phyloP scores from a whole-genome alignment of 1,140 invertebrate genomes.

The Aphaenogaster ashmeadi region DNA sequence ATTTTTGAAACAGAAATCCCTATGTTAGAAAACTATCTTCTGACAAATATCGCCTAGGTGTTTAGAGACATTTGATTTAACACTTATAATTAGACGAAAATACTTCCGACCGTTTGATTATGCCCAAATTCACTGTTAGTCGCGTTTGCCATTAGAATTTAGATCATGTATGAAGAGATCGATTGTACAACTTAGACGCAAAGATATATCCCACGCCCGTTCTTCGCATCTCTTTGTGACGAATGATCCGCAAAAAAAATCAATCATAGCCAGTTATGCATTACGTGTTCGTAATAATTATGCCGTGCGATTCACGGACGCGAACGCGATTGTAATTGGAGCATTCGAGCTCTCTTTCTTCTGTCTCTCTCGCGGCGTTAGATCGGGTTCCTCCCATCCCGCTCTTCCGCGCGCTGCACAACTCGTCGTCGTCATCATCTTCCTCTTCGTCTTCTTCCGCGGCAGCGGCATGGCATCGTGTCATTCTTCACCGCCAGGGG shows the following conservation, averaged over 20 bases:
- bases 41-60: not conserved
- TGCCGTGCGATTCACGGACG: conserved; percentile 40
- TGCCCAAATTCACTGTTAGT: not conserved
- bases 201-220: not conserved
- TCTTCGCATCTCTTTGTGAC: conserved; percentile 32
- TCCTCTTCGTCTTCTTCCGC: conserved; percentile 71
- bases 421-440: conserved; percentile 69
- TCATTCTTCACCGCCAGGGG: conserved; percentile 80
- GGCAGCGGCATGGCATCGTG: conserved; percentile 64
- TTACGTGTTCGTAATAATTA: conserved; percentile 55
- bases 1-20: not conserved
- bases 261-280: conserved; percentile 50
- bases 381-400: conserved; percentile 43
- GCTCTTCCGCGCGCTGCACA: conserved; percentile 55
- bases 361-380: conserved; percentile 15
- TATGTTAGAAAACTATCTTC: not conserved
- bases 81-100: no score
- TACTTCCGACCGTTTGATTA: not conserved
- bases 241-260: conserved; percentile 35
- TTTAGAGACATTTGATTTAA: not conserved
- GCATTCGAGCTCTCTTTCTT: conserved; percentile 16
- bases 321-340: conserved; percentile 52
- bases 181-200: not conserved
- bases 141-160: not conserved
- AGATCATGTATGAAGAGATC: not conserved